phyloP scores from a whole-genome alignment of 2,113 vertebrate genomes.

The Sitta europaea region DNA sequence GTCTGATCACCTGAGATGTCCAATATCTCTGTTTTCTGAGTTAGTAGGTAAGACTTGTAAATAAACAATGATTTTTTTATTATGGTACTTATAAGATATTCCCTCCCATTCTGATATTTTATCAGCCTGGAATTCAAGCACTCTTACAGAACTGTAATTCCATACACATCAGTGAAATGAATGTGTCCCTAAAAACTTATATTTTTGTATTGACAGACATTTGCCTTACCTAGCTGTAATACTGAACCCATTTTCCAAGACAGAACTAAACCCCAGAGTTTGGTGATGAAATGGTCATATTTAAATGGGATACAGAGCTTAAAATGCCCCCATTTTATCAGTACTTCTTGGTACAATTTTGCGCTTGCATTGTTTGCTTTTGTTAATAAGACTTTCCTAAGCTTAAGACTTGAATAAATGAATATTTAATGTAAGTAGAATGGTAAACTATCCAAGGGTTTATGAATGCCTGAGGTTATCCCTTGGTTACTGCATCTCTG shows the following conservation, averaged over 20 bases:
- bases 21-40: not conserved
- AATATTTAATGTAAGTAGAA: conserved; percentile 8
- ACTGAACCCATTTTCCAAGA: not conserved
- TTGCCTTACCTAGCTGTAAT: not conserved
- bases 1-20: not conserved
- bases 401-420: not conserved
- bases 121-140: not conserved
- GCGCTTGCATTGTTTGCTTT: not conserved
- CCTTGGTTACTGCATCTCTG: not conserved
- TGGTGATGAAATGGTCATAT: not conserved
- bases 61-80: not conserved
- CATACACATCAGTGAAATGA: not conserved
- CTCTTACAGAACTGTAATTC: not conserved
- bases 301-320: not conserved
- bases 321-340: not conserved
- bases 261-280: not conserved
- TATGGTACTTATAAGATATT: not conserved
- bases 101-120: rapidly evolving
- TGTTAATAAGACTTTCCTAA: not conserved
- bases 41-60: not conserved
- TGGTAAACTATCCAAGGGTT: not conserved
- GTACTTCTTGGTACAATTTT: not conserved
- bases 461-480: not conserved
- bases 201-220: not conserved
- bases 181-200: not conserved